A percentile compares a stretch with the other conserved stretches of the same genome.
Conservation (phyloP, 2,113 vertebrate species). For the Empidonax traillii region DNA sequence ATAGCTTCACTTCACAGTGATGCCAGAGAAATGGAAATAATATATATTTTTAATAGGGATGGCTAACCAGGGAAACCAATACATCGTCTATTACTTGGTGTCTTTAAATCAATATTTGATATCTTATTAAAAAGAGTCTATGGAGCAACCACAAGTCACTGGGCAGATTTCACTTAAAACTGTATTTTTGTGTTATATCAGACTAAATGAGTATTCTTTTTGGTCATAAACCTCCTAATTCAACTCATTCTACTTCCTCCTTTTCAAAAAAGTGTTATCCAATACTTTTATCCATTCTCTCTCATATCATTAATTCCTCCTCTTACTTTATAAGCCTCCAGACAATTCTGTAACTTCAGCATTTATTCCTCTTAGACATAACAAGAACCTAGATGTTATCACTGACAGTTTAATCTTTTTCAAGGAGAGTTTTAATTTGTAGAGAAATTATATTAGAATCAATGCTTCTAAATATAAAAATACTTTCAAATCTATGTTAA, state of each 20-base stretch:
- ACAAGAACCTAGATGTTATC: slow-evolving; percentile 63
- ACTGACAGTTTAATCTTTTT: slow-evolving; percentile 61
- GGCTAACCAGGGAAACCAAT: slow-evolving; percentile 27
- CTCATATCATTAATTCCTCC: slow-evolving; percentile 19
- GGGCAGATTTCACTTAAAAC: not conserved
- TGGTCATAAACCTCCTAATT: slow-evolving; percentile 37
- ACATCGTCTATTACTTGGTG: not conserved
- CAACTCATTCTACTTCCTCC: not conserved
- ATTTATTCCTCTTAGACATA: slow-evolving; percentile 60
- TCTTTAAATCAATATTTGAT: slow-evolving; percentile 37
- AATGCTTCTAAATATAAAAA: slow-evolving; percentile 52
- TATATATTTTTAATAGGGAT: slow-evolving; percentile 44
- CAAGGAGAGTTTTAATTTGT: slow-evolving; percentile 62
- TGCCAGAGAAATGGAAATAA: slow-evolving; percentile 20
- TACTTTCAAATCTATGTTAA: slow-evolving; percentile 29
- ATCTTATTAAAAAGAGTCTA: slow-evolving; percentile 23
- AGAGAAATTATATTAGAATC: slow-evolving; percentile 53
- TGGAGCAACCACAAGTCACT: not conserved
- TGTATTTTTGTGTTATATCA: not conserved
- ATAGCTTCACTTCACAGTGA: not conserved
- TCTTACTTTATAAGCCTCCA: slow-evolving; percentile 57
- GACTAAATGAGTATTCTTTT: slow-evolving; percentile 20
- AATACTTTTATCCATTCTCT: slow-evolving; percentile 24
- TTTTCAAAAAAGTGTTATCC: slow-evolving; percentile 7
- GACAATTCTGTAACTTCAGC: slow-evolving; percentile 64